Evolutionary conservation across 2,797 vertebrate genomes (phyloP).

Genomic region (Basileuterus tristriatus): DNA sequence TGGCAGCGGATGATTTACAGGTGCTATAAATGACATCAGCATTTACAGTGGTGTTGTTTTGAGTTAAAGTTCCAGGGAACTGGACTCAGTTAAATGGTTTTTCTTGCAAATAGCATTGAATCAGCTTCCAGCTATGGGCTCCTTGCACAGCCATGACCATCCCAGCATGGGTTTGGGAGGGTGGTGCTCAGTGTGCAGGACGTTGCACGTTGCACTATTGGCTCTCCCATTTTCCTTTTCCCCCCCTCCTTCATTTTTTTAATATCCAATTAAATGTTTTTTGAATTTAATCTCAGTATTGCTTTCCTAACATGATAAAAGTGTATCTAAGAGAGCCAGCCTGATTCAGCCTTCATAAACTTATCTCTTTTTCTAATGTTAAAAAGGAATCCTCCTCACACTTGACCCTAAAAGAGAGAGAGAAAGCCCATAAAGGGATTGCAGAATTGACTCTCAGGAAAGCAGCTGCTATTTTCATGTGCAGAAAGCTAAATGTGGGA

Average conservation of each 20-base stretch:
- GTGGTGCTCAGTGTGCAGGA: not conserved
- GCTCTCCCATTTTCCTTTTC: not conserved
- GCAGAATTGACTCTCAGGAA: slow-evolving; percentile 29
- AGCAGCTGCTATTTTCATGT: slow-evolving; percentile 27
- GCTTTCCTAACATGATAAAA: not conserved
- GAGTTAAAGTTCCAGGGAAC: not conserved
- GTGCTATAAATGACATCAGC: not conserved
- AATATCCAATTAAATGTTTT: not conserved
- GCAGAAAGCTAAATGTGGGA: slow-evolving; percentile 7
- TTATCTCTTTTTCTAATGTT: not conserved
- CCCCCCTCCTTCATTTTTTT: not conserved
- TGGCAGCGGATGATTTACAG: not conserved
- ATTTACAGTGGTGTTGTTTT: not conserved
- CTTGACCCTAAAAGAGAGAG: not conserved
- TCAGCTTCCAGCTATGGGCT: not conserved
- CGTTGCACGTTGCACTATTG: not conserved
- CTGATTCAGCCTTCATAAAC: not conserved
- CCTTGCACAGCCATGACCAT: not conserved
- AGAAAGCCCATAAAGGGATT: not conserved
- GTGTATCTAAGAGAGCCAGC: not conserved
- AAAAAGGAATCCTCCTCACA: slow-evolving; percentile 12
- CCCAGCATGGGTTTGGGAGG: not conserved
- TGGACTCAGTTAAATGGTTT: not conserved
- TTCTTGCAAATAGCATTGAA: not conserved
- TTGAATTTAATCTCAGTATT: not conserved